Base-by-base conservation (phyloP, 1,140 invertebrate species). In the Aphelenchoides besseyi region DNA sequence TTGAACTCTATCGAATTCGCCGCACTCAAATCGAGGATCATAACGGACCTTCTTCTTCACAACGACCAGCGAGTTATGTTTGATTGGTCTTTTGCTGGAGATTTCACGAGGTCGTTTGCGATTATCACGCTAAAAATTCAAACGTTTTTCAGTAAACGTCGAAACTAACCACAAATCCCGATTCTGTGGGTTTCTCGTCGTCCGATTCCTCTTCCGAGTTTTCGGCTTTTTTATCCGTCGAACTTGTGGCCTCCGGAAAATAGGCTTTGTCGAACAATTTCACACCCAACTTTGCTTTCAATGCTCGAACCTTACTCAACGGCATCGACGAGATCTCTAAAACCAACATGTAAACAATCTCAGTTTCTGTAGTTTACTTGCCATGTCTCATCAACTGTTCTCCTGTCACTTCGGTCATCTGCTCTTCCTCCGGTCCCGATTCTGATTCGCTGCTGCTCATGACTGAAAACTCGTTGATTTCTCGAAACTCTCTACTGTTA, bases 191-290 rank as follows among this genome's bases (percentile, higher is more conserved):
- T n/a, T n/a, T 36, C 30, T 61, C 59, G 30, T 61, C 59, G 30
- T 61, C 2, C n/a, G 59, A 36, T 1, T 61, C 59, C 59, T 61
- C 59, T n/a, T n/a, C 59, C n/a, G 59, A 48, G 23, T 48, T 23
- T 23, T 48, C 41, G 12, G 41, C 41, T 48, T 48, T 23, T 48
- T 48, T 36, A 18, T 61, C 59, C 30, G 26, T 18, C 30, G n/a
- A n/a, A 1, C 16, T 2, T 1, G 59, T 26, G 28, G 30, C 68
- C 33, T 70, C 68, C 23, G 18, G 9, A 26, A 70, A 71, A 53
- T 32, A 70, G 3, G 68, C 41, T 33, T 70, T 70, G 68, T 70
- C 41, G 68, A 70, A 70, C 16, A 70, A 53, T 23, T 70, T 70
- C 9, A 70, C 68, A 2, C 68, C 68, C 3, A 70, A 23, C 3